A percentile compares a stretch with the other conserved stretches of the same genome.
Conservation (phyloP, 2,888 invertebrate genomes). For the Orthosia gracilis region DNA sequence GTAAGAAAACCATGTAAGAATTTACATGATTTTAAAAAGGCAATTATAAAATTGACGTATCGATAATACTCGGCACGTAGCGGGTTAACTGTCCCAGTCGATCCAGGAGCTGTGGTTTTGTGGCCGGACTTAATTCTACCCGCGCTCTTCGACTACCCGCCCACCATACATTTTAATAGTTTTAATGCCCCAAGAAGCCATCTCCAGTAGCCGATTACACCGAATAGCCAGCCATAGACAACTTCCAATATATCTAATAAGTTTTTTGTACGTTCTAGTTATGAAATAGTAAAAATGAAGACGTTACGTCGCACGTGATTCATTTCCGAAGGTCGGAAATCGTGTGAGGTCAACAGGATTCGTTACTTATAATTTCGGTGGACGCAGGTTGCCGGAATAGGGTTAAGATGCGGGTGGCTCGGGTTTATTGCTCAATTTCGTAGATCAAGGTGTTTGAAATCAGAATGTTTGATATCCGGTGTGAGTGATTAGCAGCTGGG, state of each 20-base stretch:
- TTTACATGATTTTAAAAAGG: conserved; percentile 54
- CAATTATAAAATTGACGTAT: conserved; percentile 79
- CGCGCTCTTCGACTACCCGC: conserved; percentile 81
- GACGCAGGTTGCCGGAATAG: conserved; percentile 31
- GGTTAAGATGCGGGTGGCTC: conserved; percentile 49
- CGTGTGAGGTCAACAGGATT: conserved; percentile 67
- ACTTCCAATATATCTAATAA: conserved; percentile 62
- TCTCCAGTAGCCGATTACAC: conserved; percentile 72
- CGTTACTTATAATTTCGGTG: conserved; percentile 45
- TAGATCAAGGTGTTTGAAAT: conserved; percentile 44
- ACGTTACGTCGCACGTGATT: conserved; percentile 74
- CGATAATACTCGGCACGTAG: conserved; percentile 74
- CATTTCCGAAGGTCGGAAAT: conserved; percentile 64
- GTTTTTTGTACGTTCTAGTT: conserved; percentile 71
- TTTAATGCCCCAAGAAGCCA: conserved; percentile 83
- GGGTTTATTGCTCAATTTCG: conserved; percentile 58
- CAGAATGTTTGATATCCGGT: conserved; percentile 46
- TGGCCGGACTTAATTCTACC: conserved; percentile 84
- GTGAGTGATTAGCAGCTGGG: conserved; percentile 8
- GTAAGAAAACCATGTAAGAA: conserved; percentile 34
- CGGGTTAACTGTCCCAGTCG: conserved; percentile 77
- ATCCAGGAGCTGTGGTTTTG: conserved; percentile 89
- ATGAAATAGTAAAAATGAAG: conserved; percentile 73
- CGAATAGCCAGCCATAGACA: conserved; percentile 68
- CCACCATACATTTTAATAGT: conserved; percentile 87